Evolutionary conservation across 2,113 vertebrate species (phyloP).

Genomic region (Hystrix cristata): DNA sequence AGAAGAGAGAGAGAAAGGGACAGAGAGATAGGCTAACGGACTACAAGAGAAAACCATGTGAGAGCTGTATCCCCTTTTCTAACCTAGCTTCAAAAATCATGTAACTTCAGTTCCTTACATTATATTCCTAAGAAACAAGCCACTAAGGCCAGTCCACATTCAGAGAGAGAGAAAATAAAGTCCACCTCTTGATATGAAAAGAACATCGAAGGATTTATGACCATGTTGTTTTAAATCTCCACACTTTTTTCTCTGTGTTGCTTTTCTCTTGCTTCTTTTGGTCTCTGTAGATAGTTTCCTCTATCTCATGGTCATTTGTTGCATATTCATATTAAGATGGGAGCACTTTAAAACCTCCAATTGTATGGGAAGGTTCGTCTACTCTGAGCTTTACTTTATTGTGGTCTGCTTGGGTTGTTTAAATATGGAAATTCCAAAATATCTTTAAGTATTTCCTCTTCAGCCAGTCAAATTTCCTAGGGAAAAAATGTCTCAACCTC

Average conservation of each 20-base stretch:
- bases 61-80: not conserved
- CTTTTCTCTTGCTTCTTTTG: not conserved
- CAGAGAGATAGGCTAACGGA: not conserved
- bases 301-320: not conserved
- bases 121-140: not conserved
- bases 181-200: not conserved
- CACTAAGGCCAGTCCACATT: not conserved
- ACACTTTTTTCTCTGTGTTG: not conserved
- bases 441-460: constrained; percentile 43
- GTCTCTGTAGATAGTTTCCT: not conserved
- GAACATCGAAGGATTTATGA: not conserved
- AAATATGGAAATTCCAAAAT: constrained; percentile 20
- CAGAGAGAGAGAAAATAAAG: not conserved
- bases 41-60: not conserved
- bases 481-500: not conserved
- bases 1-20: not conserved
- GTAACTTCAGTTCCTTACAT: not conserved
- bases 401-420: not conserved
- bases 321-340: not conserved
- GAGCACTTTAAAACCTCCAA: not conserved
- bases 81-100: not conserved
- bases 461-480: not conserved
- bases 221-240: not conserved
- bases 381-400: constrained; percentile 18
- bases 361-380: not conserved